Base-by-base conservation (phyloP, 2,888 invertebrate species). In the Congeria kusceri region DNA sequence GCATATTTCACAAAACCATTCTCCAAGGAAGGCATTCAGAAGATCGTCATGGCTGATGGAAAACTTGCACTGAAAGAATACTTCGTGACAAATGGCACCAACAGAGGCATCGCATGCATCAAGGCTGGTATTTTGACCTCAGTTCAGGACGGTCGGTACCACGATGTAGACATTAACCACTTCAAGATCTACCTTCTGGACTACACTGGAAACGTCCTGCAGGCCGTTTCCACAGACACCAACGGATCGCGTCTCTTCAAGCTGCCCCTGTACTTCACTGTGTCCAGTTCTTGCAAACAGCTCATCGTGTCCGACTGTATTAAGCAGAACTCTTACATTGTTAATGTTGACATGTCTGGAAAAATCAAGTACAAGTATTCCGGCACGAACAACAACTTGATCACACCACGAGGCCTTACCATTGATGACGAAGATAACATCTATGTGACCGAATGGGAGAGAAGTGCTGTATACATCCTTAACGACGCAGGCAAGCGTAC, bases 1-100 rank as follows among this genome's bases (percentile, higher is more conserved):
- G 83, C 83, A 20, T 83, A 74, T 53, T 83, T 83, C 57, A 83
- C 83, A 1, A 77, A 77, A 28, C 81, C 79, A 39, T 79, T 79
- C 47, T 73, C 77, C 18, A 77, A 83, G 47, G 77, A 80, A 56
- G 77, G 77, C 27, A 83, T 83, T 28, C 83, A 83, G 67, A 83
- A 83, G 64, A 56, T 77, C 18, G 53, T 69, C 7, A 59, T 80
- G 73, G 57, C 64, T 15, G 80, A 83, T 70, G 79, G 79, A 32
- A 74, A 67, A 23, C 71, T 83, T 0, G 68, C 70, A 9, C 39
- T 83, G 23, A 79, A 74, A 23, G 83, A 83, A 44, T 78, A 72
- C 5, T 74, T 83, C 64, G 66, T 61, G 27, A 79, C 79, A 7
- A 80, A 79, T 65, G 83, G 83, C 18, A 79, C 79, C 44, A 79